phyloP scores from a whole-genome alignment of 2,797 vertebrate genomes.

The Acridotheres tristis region DNA sequence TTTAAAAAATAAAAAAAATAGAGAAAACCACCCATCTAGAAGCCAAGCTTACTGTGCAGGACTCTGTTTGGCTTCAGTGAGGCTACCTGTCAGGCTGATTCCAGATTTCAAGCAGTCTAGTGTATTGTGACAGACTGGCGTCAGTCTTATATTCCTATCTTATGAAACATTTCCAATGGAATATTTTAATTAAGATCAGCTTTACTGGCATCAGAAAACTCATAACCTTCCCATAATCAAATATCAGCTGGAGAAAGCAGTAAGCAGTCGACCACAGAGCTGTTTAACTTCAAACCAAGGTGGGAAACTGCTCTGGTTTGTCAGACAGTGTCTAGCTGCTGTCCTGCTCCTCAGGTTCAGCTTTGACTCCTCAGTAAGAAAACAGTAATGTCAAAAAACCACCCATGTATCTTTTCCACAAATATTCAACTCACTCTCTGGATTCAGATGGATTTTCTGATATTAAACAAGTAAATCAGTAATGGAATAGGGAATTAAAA shows the following conservation, averaged over 20 bases:
- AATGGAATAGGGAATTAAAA: constrained; percentile 24
- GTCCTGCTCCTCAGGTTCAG: background rate
- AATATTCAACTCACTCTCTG: background rate
- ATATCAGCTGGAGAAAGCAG: background rate
- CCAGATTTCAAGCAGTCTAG: constrained; percentile 19
- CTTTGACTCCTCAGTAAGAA: background rate
- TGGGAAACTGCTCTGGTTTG: background rate
- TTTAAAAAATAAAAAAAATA: background rate
- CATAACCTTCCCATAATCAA: constrained; percentile 16
- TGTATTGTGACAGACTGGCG: constrained; percentile 64
- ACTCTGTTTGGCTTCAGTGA: background rate
- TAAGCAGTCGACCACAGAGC: background rate
- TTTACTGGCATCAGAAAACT: constrained; percentile 50
- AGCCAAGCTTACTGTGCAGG: background rate
- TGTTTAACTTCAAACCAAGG: background rate
- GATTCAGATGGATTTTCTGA: constrained; percentile 30
- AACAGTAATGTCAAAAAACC: background rate
- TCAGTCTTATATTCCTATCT: constrained; percentile 62
- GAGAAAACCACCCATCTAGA: background rate
- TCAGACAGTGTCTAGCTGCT: background rate
- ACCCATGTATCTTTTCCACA: background rate
- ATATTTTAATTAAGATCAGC: constrained; percentile 66
- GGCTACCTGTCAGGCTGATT: background rate
- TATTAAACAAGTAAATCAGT: constrained; percentile 26
- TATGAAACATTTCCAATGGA: constrained; percentile 63